These are phyloP conservation scores for Eunapius fragilis DNA, from an alignment of 37 sponge, comb jelly and placozoan species.

Conservation along the genomic window DNA sequence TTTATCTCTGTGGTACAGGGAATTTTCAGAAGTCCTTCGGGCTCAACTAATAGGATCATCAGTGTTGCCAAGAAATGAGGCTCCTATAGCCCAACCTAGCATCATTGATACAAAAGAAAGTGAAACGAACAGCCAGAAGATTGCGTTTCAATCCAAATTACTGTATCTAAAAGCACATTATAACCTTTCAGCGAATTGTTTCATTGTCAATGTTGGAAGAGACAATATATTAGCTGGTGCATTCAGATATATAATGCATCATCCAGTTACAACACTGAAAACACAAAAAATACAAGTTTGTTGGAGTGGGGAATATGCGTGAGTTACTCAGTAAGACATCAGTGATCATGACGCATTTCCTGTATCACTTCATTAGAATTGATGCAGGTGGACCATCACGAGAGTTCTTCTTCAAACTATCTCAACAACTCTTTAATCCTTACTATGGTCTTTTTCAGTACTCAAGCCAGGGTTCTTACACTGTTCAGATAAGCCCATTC, in stretches of 20 bases:
- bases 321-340: slow-evolving; percentile 1
- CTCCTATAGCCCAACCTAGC: neutral
- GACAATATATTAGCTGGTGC: slow-evolving; percentile 57
- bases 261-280: slow-evolving; percentile 25
- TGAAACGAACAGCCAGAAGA: neutral
- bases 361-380: slow-evolving; percentile 11
- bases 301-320: slow-evolving; percentile 63
- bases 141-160: neutral
- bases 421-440: slow-evolving; percentile 89
- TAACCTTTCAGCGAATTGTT: neutral
- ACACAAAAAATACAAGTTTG: neutral
- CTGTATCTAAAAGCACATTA: neutral
- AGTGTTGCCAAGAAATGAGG: neutral
- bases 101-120: neutral
- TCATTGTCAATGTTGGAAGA: neutral
- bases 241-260: slow-evolving; percentile 51
- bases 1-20: neutral
- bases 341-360: neutral
- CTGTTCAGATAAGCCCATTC: slow-evolving; percentile 69
- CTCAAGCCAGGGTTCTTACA: slow-evolving; percentile 81
- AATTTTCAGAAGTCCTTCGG: neutral
- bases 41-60: neutral
- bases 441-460: slow-evolving; percentile 94
- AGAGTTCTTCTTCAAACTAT: slow-evolving; percentile 91
- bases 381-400: slow-evolving; percentile 90